phyloP scores from a whole-genome alignment of 2,888 invertebrate genomes.

The Mythimna albipuncta region DNA sequence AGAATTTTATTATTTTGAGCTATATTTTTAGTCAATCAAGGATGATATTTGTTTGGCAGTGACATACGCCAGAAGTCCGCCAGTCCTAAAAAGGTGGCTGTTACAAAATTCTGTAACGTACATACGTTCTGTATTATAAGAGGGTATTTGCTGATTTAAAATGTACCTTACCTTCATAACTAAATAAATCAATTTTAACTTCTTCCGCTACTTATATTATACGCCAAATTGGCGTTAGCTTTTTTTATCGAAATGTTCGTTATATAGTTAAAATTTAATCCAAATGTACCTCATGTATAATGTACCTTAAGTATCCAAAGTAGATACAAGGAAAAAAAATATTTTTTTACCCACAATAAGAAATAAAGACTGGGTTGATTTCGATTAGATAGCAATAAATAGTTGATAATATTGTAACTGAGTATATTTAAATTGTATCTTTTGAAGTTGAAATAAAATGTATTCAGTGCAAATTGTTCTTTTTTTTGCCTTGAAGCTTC shows the following conservation, averaged over 20 bases:
- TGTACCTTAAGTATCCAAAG: constrained; percentile 49
- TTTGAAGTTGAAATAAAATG: constrained; percentile 59
- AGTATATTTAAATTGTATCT: constrained; percentile 43
- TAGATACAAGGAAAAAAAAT: constrained; percentile 55
- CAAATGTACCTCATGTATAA: constrained; percentile 50
- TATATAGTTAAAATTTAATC: constrained; percentile 16
- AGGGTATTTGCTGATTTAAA: constrained; percentile 1
- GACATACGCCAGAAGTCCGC: not conserved
- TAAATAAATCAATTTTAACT: not conserved
- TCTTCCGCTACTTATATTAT: constrained; percentile 10
- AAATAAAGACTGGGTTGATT: constrained; percentile 70
- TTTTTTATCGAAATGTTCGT: constrained; percentile 1
- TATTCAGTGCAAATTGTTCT: constrained; percentile 32
- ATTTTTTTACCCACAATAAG: constrained; percentile 69
- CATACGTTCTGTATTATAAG: not conserved
- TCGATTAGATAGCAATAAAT: constrained; percentile 62
- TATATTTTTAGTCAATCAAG: not conserved
- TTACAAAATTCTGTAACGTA: not conserved
- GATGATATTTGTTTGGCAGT: not conserved
- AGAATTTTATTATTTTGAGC: not conserved
- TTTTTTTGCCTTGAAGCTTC: not conserved
- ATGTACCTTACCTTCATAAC: not conserved
- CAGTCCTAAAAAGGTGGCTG: not conserved
- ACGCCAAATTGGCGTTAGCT: not conserved
- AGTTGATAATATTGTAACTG: constrained; percentile 47